Evolutionary conservation across 1,140 invertebrate genomes (phyloP).

Genomic region (Augochlora pura): DNA sequence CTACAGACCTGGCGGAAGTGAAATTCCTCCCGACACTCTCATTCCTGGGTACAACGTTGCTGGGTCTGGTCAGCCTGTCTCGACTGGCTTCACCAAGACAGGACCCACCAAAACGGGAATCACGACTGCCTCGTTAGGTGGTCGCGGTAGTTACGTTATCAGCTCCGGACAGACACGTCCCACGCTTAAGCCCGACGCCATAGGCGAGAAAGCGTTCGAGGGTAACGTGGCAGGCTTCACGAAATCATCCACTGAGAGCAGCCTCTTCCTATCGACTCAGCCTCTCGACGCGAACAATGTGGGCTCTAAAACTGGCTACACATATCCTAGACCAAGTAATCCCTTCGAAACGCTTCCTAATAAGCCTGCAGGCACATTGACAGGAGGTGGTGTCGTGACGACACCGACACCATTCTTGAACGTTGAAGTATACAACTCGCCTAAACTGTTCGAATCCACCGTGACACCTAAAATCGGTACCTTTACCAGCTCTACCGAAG

Average conservation of each 20-base stretch:
- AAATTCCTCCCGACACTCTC: conserved; percentile 49
- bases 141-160: conserved; percentile 72
- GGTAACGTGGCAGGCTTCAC: conserved; percentile 64
- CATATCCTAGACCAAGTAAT: conserved; percentile 62
- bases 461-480: conserved; percentile 24
- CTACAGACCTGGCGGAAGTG: conserved; percentile 48
- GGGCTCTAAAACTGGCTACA: conserved; percentile 51
- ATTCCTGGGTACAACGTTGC: conserved; percentile 48
- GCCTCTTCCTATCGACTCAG: conserved; percentile 1
- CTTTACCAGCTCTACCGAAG: conserved; percentile 21
- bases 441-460: conserved; percentile 29
- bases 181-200: conserved; percentile 64
- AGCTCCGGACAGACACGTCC: conserved; percentile 58
- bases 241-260: conserved; percentile 25
- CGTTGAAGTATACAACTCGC: conserved; percentile 62
- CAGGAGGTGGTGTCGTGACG: conserved; percentile 23
- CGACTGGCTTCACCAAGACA: conserved; percentile 68
- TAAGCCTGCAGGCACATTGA: conserved; percentile 6
- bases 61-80: background rate
- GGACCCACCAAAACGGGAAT: conserved; percentile 76
- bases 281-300: conserved; percentile 13
- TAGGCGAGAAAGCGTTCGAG: conserved; percentile 74
- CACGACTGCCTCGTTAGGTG: conserved; percentile 74
- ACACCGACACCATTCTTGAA: conserved; percentile 63
- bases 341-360: conserved; percentile 47